Evolutionary conservation across 2,113 vertebrate species (phyloP), one percentile per base, ranked within the genome.

Genomic region (Dicrurus megarhynchus): DNA sequence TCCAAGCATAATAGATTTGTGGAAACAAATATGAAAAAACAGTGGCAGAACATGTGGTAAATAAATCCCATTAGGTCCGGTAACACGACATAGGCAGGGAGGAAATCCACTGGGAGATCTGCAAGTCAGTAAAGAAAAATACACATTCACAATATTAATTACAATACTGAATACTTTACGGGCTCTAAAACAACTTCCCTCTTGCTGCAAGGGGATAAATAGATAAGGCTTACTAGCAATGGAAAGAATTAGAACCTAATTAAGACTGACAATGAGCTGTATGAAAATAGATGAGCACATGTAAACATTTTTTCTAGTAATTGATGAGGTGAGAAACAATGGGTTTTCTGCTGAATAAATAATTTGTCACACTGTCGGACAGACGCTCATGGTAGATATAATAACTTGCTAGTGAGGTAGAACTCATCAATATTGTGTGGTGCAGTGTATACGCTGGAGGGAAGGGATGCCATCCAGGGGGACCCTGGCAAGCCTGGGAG

Each of bases 21-120:
- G 87, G 82, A 91, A 95, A 76, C 73, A 95, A 80, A 91, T 94
- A 94, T 4, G 74, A 93, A 96, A 97, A 97, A 95, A 68, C 70
- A 89, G 97, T 90, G 89, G 89, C 76, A 96, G 93, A 91, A 96
- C 87, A 93, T 94, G 95, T 97, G 94, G 94, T 87, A 70, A 95
- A 89, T 91, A 97, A 94, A 95, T 96, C 87, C 88, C 80, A 86
- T 74, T 95, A 90, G 84, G 86, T 85, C 76, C 32, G 15, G 89
- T 78, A 97, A 91, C 60, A 90, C 0, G 11, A 84, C 57, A 78
- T 41, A 89, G 88, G 57, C 90, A 88, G 50, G 68, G 53, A 93
- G 69, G 78, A 96, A 95, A 78, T 84, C 94, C 87, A 91, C 86
- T 42, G 94, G 91, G 86, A 94, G 75, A 82, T 80, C 23, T 88